Base-by-base conservation (phyloP, 2,888 invertebrate genomes). In the Furcula furcula region DNA sequence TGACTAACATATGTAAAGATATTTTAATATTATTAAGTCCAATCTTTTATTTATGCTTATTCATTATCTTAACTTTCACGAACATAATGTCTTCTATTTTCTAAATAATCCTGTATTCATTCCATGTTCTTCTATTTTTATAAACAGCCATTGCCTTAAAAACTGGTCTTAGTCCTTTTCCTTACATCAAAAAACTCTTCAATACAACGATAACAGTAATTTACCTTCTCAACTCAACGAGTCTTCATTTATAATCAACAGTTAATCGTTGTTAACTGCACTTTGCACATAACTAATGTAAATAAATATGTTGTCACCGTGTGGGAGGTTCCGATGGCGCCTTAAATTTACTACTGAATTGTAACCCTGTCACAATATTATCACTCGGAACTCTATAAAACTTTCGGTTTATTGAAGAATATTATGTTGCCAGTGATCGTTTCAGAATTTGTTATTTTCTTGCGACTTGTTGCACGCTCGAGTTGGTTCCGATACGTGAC, bases 391-490 rank as follows among this genome's bases (percentile, higher is more conserved):
- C 20, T 19, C 19, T 20, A 20, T 9, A n/a, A 20, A 7, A 25
- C 23, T 13, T 11, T 20, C 1, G 3, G 12, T 25, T 7, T 13
- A 12, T 13, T 13, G 2, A 14, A 12, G 12, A 26, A 9, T 13
- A 9, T 26, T 23, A 23, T 54, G 42, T 54, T 57, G 50, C 58
- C 56, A 49, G 47, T 40, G 38, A 48, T 55, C 58, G 36, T 43
- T 48, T 45, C 47, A 49, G 47, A 58, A 57, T 64, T 64, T 55
- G 50, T 58, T 52, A 60, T 72, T 75, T 74, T 74, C 69, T 74
- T 67, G 65, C 66, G 65, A 77, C 73, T 80, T 76, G 72, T 78
- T 82, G 73, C 75, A 79, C 76, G 84, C 75, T 80, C 70, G 65
- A 66, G 66, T 79, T 67, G 67, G 55, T 65, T 63, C 65, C 58